These are phyloP conservation scores for Liposcelis brunnea DNA, from an alignment of 2,888 invertebrate species.

Conservation along the genomic window DNA sequence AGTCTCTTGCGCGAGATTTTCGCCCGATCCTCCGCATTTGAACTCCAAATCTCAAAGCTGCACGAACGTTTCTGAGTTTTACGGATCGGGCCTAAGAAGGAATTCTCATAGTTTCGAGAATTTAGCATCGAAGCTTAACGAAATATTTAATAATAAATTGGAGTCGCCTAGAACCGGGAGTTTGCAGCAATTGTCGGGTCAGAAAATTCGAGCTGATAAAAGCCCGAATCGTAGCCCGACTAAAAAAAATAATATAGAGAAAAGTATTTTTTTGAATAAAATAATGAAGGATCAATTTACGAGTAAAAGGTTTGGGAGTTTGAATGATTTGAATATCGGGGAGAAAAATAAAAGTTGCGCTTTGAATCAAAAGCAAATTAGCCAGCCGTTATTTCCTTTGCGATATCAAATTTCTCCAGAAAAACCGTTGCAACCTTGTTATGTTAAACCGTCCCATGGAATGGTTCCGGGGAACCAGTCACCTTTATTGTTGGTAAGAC, in stretches of 20 bases:
- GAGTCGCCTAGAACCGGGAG: background rate
- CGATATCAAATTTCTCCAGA: no score
- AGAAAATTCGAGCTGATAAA: background rate
- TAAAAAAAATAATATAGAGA: conserved; percentile 3
- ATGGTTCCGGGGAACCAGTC: no score
- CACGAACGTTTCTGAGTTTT: conserved; percentile 6
- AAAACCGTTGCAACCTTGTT: no score
- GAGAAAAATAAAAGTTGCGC: background rate
- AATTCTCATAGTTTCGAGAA: conserved; percentile 7
- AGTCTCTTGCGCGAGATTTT: no score
- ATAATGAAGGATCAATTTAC: background rate
- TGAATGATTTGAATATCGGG: background rate
- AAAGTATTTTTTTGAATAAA: conserved; percentile 8
- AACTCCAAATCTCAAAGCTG: conserved; percentile 6
- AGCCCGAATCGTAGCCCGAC: background rate
- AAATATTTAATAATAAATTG: background rate
- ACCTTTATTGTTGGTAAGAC: no score
- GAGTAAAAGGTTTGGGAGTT: background rate
- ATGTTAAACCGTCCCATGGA: no score
- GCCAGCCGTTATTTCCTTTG: conserved; percentile 1
- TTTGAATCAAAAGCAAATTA: background rate
- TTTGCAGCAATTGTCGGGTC: background rate
- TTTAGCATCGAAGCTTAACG: background rate
- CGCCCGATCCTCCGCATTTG: no score
- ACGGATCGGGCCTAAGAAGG: background rate